Evolutionary conservation across 2,113 vertebrate species (phyloP).

Genomic region (Talpa occidentalis): DNA sequence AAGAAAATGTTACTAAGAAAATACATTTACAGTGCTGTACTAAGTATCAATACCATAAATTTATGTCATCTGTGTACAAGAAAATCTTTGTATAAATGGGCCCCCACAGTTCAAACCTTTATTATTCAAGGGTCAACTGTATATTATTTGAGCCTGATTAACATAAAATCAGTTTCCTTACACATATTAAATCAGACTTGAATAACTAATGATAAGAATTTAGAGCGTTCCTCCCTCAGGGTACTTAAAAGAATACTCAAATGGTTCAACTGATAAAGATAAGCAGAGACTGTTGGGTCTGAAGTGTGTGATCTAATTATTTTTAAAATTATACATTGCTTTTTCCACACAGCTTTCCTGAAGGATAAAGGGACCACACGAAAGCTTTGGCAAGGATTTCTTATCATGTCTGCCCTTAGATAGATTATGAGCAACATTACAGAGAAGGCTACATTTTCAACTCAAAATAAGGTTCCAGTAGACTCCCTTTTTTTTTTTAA

Average conservation of each 20-base stretch:
- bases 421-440: neutral
- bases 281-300: neutral
- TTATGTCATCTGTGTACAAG: neutral
- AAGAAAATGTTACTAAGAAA: neutral
- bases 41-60: neutral
- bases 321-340: neutral
- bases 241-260: neutral
- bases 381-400: neutral
- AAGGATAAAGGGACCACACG: neutral
- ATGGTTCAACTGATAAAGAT: neutral
- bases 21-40: neutral
- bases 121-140: neutral
- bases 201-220: conserved; percentile 21
- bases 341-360: neutral
- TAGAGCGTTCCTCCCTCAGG: neutral
- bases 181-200: neutral
- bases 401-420: neutral
- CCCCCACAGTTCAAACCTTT: neutral
- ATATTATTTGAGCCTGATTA: neutral
- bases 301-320: neutral
- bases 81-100: neutral
- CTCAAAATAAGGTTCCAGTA: neutral
- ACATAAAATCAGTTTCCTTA: conserved; percentile 3
- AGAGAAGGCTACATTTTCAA: neutral
- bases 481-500: neutral